phyloP scores from a whole-genome alignment of 2,113 vertebrate genomes.

The Cynocephalus volans region DNA sequence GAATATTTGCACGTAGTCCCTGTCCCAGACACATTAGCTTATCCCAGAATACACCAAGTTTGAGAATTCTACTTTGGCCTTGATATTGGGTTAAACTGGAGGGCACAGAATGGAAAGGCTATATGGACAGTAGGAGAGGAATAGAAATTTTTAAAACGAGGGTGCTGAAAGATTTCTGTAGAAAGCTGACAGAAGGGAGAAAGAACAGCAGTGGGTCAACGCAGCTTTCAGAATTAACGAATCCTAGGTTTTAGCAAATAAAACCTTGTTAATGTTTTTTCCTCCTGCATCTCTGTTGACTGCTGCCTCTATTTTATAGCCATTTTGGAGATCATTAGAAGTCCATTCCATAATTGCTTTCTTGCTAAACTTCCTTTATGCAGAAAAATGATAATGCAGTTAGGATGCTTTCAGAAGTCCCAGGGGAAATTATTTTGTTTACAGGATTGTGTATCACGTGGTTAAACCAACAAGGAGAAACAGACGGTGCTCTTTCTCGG shows the following conservation, averaged over 20 bases:
- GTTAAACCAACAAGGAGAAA: conserved; percentile 52
- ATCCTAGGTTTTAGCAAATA: not conserved
- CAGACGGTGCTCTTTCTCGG: not conserved
- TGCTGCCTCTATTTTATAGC: not conserved
- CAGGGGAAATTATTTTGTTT: conserved; percentile 82
- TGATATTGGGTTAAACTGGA: not conserved
- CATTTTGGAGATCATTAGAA: conserved; percentile 52
- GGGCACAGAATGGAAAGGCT: not conserved
- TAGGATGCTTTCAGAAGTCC: conserved; percentile 86
- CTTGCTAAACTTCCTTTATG: conserved; percentile 74
- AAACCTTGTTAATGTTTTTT: not conserved
- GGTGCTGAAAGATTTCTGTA: not conserved
- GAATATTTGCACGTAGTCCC: fast-evolving
- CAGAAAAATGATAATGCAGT: conserved; percentile 87
- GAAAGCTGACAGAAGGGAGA: not conserved
- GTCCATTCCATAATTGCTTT: conserved; percentile 51
- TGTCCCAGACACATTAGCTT: fast-evolving
- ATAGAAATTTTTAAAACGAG: fast-evolving
- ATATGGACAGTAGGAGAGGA: not conserved
- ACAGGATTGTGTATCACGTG: conserved; percentile 42
- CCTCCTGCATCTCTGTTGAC: not conserved
- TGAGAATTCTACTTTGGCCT: not conserved
- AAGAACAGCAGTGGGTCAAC: not conserved
- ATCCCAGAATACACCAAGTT: too few species aligned
- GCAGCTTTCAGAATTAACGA: not conserved